Percentiles rank a stretch among this genome's conserved stretches.
These are phyloP conservation scores for Pipra filicauda DNA, from an alignment of 2,113 vertebrate species.

Conservation along the genomic window DNA sequence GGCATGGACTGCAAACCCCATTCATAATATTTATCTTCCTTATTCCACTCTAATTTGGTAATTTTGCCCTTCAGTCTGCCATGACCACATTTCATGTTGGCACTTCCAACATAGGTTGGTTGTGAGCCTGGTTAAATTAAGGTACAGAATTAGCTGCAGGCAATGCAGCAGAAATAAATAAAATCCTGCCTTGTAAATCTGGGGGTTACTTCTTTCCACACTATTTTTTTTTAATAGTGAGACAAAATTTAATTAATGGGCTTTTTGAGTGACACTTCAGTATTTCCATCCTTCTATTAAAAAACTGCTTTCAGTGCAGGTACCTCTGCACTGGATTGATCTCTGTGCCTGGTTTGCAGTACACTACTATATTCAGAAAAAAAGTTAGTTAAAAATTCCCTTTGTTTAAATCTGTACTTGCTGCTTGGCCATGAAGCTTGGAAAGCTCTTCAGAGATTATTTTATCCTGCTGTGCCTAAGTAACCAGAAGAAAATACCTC, in stretches of 20 bases:
- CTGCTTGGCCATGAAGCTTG: neutral
- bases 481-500: slow-evolving; percentile 34
- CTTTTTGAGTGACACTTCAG: neutral
- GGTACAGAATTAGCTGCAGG: neutral
- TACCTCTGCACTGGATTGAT: neutral
- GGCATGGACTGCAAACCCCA: neutral
- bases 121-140: neutral
- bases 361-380: neutral
- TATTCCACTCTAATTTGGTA: neutral
- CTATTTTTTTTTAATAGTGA: neutral
- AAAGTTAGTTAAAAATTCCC: neutral
- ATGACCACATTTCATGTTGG: neutral
- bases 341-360: neutral
- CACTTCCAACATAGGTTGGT: neutral
- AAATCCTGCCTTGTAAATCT: neutral
- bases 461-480: slow-evolving; percentile 50
- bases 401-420: neutral
- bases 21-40: neutral
- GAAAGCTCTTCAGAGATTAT: slow-evolving; percentile 41
- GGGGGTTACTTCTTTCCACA: neutral
- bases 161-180: neutral
- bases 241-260: neutral
- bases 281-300: neutral
- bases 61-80: neutral
- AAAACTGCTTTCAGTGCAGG: neutral